Conservation (phyloP, 2,888 invertebrate genomes). For the Himalopsyche tibetana region DNA sequence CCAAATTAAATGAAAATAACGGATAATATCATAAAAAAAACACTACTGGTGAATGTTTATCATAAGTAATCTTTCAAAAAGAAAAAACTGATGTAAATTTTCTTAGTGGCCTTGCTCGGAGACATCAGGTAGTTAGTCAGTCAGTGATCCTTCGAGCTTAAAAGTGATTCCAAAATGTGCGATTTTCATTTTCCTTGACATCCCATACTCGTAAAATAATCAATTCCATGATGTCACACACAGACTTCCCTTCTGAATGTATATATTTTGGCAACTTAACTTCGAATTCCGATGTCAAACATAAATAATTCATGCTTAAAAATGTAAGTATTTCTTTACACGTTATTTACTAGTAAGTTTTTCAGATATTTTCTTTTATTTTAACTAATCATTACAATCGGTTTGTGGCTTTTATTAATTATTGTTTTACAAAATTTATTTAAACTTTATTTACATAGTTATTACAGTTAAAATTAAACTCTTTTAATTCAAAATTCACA, state of each 20-base stretch:
- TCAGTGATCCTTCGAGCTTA: neutral
- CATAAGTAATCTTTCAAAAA: too few species aligned
- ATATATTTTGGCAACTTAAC: conserved; percentile 14
- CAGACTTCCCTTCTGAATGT: neutral
- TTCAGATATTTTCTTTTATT: too few species aligned
- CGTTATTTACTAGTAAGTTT: neutral
- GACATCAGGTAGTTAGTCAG: neutral
- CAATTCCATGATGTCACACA: neutral
- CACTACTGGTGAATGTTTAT: too few species aligned
- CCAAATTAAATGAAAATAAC: too few species aligned
- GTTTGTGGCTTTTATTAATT: too few species aligned
- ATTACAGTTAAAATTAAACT: too few species aligned
- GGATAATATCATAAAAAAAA: too few species aligned
- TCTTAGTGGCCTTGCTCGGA: neutral
- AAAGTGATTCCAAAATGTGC: neutral
- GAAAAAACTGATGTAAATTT: too few species aligned
- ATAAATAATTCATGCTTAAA: conserved; percentile 33
- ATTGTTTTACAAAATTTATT: too few species aligned
- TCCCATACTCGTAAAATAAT: conserved; percentile 9
- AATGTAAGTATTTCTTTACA: conserved; percentile 1
- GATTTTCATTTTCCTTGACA: conserved; percentile 1
- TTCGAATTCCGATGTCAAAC: neutral
- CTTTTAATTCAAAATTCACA: too few species aligned
- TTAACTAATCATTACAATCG: too few species aligned
- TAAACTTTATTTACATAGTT: too few species aligned